Base-by-base conservation (phyloP, 1,140 invertebrate genomes). In the Coptotermes formosanus region DNA sequence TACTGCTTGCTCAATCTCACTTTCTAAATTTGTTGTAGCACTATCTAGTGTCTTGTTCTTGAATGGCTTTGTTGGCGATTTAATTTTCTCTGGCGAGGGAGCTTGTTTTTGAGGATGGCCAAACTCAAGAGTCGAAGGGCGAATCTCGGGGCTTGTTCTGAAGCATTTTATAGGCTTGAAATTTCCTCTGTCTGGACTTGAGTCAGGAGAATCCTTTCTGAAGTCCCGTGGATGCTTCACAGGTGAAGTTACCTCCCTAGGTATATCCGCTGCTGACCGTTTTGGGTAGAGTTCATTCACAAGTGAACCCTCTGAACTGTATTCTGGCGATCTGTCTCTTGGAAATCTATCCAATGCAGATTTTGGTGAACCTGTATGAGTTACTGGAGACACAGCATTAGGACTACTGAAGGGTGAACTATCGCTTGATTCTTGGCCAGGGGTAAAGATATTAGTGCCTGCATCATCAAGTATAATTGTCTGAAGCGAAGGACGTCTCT, bases 271-370 rank as follows among this genome's bases (percentile, higher is more conserved):
- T 11, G 83, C 6, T 14, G 44, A 45, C n/a, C 44, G 23, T 30
- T 48, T 69, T 23, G 85, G 85, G 12, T 52, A 84, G 9, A 87
- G 69, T 88, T 90, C 89, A 82, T 87, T 89, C 14, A 86, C 88
- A 8, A 90, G 86, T 43, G 90, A 90, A 9, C 89, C 90, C 86
- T 90, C 89, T 19, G 89, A 90, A 83, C 88, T 89, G 86, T 90
- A 90, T 82, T 89, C 89, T 52, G 89, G 89, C 44, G 89, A 89
- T 75, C 89, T 89, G 84, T 89, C 89, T 85, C 89, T 83, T 11
- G 48, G 86, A 23, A 85, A 8, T 32, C n/a, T 86, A 75, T 83
- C 55, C 25, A 45, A 30, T 2, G 25, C 19, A 25, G 64, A 30
- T 75, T 75, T 75, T 11, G 64, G 64, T 14, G 64, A 75, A 12